Conservation (phyloP, 1,140 invertebrate genomes). For the Saxidomus purpurata region DNA sequence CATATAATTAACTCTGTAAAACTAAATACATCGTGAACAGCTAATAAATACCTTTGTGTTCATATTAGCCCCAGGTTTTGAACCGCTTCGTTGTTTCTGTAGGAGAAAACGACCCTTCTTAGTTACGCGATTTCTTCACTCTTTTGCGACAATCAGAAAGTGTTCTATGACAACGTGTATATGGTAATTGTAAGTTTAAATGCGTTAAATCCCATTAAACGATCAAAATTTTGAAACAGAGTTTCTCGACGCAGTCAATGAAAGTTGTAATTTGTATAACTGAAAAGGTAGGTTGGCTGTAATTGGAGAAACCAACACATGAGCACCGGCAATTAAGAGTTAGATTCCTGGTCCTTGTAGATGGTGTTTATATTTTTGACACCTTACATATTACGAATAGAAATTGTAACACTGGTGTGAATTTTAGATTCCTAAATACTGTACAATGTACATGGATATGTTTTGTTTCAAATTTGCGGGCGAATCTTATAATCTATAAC, state of each 20-base stretch:
- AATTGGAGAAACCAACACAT: conserved; percentile 2
- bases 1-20: conserved; percentile 60
- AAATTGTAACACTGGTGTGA: too few species aligned
- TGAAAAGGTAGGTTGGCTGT: background rate
- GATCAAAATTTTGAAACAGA: background rate
- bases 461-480: too few species aligned
- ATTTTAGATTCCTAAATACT: too few species aligned
- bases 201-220: background rate
- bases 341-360: background rate
- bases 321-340: conserved; percentile 16
- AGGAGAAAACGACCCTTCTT: background rate
- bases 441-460: too few species aligned
- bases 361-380: background rate
- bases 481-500: too few species aligned
- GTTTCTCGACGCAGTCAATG: background rate
- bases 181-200: conserved; percentile 22
- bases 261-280: conserved; percentile 4
- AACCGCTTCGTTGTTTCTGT: background rate
- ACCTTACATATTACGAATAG: too few species aligned
- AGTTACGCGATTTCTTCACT: background rate
- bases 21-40: conserved; percentile 57
- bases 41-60: conserved; percentile 32
- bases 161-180: background rate
- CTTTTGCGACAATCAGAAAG: background rate
- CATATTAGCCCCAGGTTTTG: conserved; percentile 16